Evolutionary conservation across 2,113 vertebrate genomes (phyloP).

Genomic region (Grantiella picta): DNA sequence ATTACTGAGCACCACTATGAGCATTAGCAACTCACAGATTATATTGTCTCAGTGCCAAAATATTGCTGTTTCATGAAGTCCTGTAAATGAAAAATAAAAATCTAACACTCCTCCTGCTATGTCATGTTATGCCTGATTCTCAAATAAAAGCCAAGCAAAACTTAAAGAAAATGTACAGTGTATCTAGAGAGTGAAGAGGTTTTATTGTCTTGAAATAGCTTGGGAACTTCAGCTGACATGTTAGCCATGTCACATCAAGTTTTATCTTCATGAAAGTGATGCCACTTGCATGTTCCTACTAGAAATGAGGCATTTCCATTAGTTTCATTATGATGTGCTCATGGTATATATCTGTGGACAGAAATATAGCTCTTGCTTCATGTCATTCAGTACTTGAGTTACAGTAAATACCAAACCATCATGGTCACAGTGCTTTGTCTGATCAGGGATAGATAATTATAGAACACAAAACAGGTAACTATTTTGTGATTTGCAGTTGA

Average conservation of each 20-base stretch:
- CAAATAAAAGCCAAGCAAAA: neutral
- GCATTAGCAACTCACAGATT: neutral
- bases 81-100: neutral
- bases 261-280: neutral
- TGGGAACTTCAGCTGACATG: neutral
- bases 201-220: neutral
- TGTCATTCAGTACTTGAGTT: neutral
- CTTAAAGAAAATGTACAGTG: neutral
- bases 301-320: slow-evolving; percentile 9
- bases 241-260: neutral
- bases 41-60: neutral
- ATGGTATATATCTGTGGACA: neutral
- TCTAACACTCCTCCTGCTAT: neutral
- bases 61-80: neutral
- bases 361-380: neutral
- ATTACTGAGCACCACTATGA: slow-evolving; percentile 13
- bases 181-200: neutral
- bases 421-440: neutral
- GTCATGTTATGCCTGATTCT: neutral
- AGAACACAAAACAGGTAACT: neutral
- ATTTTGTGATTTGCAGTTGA: neutral
- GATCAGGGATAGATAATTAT: neutral
- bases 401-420: neutral
- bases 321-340: neutral
- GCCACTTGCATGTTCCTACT: neutral